A percentile compares a stretch with the other conserved stretches of the same genome.
Conservation (phyloP, 2,797 vertebrate species). For the Pagetopsis macropterus region DNA sequence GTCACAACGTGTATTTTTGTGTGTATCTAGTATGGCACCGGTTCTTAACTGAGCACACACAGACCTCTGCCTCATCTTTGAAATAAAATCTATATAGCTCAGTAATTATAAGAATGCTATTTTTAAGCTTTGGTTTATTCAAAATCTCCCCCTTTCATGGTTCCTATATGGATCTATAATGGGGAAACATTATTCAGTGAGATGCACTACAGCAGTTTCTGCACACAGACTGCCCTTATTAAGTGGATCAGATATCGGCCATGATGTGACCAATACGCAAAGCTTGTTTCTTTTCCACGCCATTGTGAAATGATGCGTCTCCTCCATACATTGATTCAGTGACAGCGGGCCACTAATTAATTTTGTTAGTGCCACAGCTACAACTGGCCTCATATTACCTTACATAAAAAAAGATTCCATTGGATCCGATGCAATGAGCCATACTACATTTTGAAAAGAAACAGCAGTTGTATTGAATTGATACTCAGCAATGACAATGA, state of each 20-base stretch:
- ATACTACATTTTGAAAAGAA: neutral
- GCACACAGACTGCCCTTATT: neutral
- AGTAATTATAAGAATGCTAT: neutral
- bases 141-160: neutral
- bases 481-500: neutral
- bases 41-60: neutral
- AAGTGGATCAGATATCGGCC: neutral
- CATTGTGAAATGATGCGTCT: neutral
- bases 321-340: neutral
- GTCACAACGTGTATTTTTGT: neutral
- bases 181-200: neutral
- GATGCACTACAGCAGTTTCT: neutral
- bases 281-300: neutral
- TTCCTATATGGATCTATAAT: slow-evolving; percentile 9
- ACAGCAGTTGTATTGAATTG: neutral
- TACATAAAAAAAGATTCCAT: neutral
- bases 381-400: neutral
- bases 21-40: neutral
- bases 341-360: neutral
- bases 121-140: neutral
- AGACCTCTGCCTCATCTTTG: neutral
- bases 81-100: neutral
- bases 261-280: slow-evolving; percentile 1
- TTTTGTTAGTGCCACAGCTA: neutral
- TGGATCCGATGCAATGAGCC: neutral